Base-by-base conservation (phyloP, 2,888 invertebrate genomes). In the Protula sp. region DNA sequence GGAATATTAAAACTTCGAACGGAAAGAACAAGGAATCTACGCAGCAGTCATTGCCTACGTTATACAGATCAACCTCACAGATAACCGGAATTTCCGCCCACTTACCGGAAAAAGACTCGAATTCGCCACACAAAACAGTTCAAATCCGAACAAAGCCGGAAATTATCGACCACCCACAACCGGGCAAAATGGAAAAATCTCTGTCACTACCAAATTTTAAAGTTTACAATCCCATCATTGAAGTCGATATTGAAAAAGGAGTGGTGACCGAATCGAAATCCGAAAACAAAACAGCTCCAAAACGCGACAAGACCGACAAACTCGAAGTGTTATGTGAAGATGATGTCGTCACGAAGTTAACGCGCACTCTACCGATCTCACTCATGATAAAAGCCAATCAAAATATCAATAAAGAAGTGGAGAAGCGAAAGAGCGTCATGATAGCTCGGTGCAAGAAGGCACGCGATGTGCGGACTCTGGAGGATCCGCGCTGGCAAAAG, bases 331-430 rank as follows among this genome's bases (percentile, higher is more conserved):
- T 57, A 4, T 58, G 55, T 30, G 60, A 60, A 2, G 38, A 47
- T 5, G 51, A 19, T 2, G 54, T 63, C 1, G 48, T 63, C 3
- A 28, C n/a, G 5, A 54, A 29, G 3, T 5, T 63, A 3, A 63
- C 60, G 9, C 26, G 27, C 2, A 55, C 63, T 19, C 57, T 63
- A 2, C 63, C 63, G 5, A 29, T 38, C 3, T 31, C 54, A 2
- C 38, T 63, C 2, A 54, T 63, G 59, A 51, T 60, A 9, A 63
- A 60, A 47, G 63, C 63, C 14, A 60, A 60, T 38, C 51, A 57
- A 3, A 60, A 54, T n/a, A 28, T 50, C 3, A 63, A 54, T 38
- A 53, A 53, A 19, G 52, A 47, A 2, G 55, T 57, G 14, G 26
- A 50, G 24, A 47, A 30, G 5, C 26, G 52, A 57, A 60, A 63